These are phyloP conservation scores for Lucilia cuprina DNA, from an alignment of 1,140 invertebrate genomes.

Conservation along the genomic window DNA sequence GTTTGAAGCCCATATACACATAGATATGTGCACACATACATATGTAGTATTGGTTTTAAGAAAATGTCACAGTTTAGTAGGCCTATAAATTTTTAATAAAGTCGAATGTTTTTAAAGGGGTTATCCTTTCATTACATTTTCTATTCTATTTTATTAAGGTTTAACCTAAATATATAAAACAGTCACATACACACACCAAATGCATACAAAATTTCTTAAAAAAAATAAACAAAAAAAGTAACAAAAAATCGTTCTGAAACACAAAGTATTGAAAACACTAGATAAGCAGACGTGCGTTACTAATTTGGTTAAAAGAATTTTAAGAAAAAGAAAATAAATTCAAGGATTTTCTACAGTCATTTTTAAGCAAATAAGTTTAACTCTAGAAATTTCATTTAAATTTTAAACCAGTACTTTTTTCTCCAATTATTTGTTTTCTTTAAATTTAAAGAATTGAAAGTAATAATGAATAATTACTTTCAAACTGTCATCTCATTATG, in stretches of 20 bases:
- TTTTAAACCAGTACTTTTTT: not conserved
- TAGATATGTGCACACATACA: too few relatives aligned
- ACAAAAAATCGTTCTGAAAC: not conserved
- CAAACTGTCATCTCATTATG: too few relatives aligned
- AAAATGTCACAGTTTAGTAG: slow-evolving; percentile 2
- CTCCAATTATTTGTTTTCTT: not conserved
- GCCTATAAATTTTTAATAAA: slow-evolving; percentile 23
- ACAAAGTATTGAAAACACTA: not conserved
- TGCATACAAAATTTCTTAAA: not conserved
- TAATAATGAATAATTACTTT: too few relatives aligned
- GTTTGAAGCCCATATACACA: too few relatives aligned
- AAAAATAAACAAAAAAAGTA: not conserved
- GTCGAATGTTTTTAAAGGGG: not conserved
- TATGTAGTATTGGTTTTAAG: too few relatives aligned
- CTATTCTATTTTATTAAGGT: not conserved
- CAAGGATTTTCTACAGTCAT: not conserved
- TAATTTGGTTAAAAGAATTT: slow-evolving; percentile 1
- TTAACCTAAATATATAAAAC: not conserved
- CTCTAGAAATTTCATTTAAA: not conserved
- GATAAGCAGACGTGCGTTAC: slow-evolving; percentile 12
- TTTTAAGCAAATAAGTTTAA: not conserved
- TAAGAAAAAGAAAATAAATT: not conserved
- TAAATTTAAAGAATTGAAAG: not conserved
- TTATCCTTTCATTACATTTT: not conserved
- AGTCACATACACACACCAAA: not conserved